Conservation (phyloP, 1,140 invertebrate species). For the Drosophila funebris region DNA sequence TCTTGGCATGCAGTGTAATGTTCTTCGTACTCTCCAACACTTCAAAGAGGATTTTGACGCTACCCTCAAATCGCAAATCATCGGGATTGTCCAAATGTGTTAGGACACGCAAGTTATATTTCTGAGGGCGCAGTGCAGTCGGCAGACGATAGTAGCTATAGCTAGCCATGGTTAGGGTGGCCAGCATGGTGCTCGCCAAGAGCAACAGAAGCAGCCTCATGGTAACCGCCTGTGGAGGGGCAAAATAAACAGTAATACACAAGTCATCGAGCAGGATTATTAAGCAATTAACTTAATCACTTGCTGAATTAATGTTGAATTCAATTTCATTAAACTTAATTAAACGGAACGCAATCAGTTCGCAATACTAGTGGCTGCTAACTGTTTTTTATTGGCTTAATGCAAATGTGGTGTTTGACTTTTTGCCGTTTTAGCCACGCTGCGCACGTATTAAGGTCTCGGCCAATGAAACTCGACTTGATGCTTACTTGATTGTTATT, state of each 20-base stretch:
- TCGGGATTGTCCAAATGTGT: slow-evolving; percentile 86
- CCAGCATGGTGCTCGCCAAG: slow-evolving; percentile 45
- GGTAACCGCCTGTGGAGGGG: slow-evolving; percentile 37
- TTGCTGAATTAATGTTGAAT: slow-evolving; percentile 41
- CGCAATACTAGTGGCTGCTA: neutral
- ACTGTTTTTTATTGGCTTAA: slow-evolving; percentile 34
- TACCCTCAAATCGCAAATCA: slow-evolving; percentile 86
- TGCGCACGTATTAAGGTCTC: slow-evolving; percentile 76
- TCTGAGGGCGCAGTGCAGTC: slow-evolving; percentile 86
- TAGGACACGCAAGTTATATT: slow-evolving; percentile 88
- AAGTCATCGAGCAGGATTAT: neutral
- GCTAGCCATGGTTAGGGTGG: slow-evolving; percentile 28
- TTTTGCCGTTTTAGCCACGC: slow-evolving; percentile 54
- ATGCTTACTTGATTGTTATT: slow-evolving; percentile 2
- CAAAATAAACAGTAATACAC: neutral
- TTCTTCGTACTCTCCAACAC: slow-evolving; percentile 86
- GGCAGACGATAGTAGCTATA: slow-evolving; percentile 86
- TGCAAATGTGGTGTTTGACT: slow-evolving; percentile 53
- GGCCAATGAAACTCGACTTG: slow-evolving; percentile 68
- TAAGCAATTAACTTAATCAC: slow-evolving; percentile 59
- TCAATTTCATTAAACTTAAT: slow-evolving; percentile 15
- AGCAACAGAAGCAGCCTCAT: slow-evolving; percentile 61
- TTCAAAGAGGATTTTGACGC: slow-evolving; percentile 86
- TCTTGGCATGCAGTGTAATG: slow-evolving; percentile 89
- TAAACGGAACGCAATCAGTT: slow-evolving; percentile 40